Percentiles rank a stretch among this genome's conserved stretches.
These are phyloP conservation scores for Lapara coniferarum DNA, from an alignment of 2,888 invertebrate species.

Conservation along the genomic window DNA sequence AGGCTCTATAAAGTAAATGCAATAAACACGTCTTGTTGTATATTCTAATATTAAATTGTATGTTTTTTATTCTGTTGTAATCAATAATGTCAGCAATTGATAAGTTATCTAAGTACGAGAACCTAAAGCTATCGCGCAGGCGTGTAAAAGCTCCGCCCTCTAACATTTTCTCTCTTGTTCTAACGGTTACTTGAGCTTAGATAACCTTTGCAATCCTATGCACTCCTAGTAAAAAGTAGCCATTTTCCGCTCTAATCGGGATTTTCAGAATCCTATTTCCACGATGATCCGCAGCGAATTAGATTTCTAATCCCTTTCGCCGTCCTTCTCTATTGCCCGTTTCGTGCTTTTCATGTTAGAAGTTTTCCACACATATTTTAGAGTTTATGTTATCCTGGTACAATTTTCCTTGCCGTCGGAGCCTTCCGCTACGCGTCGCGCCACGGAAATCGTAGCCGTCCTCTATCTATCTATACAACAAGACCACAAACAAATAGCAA, in stretches of 20 bases:
- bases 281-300: constrained; percentile 59
- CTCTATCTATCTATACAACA: too few species aligned
- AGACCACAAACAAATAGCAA: too few species aligned
- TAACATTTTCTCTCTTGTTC: constrained; percentile 54
- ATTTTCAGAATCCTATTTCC: constrained; percentile 74
- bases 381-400: constrained; percentile 56
- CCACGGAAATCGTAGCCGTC: not conserved
- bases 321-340: constrained; percentile 31
- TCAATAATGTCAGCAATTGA: not conserved
- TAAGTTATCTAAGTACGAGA: not conserved
- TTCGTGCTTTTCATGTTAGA: constrained; percentile 31
- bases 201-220: constrained; percentile 45
- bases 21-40: too few species aligned
- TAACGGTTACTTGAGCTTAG: constrained; percentile 44
- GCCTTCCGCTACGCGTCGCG: constrained; percentile 42
- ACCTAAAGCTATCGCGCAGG: constrained; percentile 38
- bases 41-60: not conserved
- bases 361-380: constrained; percentile 29
- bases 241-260: constrained; percentile 84
- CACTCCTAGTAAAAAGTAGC: constrained; percentile 74
- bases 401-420: constrained; percentile 48
- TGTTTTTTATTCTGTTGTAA: not conserved
- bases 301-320: constrained; percentile 63
- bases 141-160: constrained; percentile 56
- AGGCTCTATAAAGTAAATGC: too few species aligned